Evolutionary conservation across 2,888 invertebrate genomes (phyloP).

Genomic region (Drosophila niveifrons): DNA sequence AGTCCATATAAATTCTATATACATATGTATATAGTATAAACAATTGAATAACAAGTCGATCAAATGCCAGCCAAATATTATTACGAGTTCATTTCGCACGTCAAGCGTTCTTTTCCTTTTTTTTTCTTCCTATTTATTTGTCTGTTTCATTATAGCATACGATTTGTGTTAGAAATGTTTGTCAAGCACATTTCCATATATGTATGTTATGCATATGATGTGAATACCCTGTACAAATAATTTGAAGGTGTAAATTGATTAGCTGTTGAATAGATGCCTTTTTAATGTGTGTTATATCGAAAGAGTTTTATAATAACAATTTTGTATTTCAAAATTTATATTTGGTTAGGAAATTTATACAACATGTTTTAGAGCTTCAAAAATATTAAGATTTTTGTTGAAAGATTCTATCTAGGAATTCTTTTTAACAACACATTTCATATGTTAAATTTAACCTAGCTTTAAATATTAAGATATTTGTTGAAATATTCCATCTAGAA

Average conservation of each 20-base stretch:
- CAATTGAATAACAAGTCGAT: conserved; percentile 7
- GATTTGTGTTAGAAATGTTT: background rate
- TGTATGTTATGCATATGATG: background rate
- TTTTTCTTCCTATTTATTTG: no score
- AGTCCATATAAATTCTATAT: background rate
- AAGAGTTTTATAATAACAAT: no score
- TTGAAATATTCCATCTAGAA: no score
- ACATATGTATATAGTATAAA: background rate
- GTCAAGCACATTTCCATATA: background rate
- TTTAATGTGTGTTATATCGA: no score
- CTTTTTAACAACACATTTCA: no score
- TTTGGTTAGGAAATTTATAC: no score
- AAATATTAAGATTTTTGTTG: no score
- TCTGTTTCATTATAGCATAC: background rate
- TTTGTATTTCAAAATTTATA: no score
- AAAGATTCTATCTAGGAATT: no score
- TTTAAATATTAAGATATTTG: no score
- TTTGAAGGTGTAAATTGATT: background rate
- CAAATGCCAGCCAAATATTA: background rate
- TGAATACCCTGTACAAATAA: background rate
- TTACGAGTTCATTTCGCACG: background rate
- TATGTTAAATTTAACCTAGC: no score
- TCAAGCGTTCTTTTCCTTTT: background rate
- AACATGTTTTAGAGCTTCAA: no score
- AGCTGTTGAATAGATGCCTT: background rate